A percentile compares a stretch with the other conserved stretches of the same genome.
These are phyloP conservation scores for Hydropsyche betteni DNA, from an alignment of 2,888 invertebrate species.

Conservation along the genomic window DNA sequence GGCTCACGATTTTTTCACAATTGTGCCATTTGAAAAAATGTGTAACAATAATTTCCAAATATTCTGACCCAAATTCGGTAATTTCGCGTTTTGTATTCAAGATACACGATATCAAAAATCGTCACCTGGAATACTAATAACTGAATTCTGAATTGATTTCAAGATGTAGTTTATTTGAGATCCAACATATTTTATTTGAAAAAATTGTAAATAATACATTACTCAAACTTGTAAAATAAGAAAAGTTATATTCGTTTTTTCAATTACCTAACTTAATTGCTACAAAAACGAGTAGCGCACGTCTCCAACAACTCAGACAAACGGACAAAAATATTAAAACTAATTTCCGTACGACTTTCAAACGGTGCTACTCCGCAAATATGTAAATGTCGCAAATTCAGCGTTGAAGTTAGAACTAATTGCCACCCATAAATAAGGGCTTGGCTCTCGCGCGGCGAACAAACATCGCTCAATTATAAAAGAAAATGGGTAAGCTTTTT, in stretches of 20 bases:
- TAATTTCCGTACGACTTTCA: not conserved
- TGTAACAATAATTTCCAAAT: not conserved
- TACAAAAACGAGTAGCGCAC: no score
- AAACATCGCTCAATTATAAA: constrained; percentile 28
- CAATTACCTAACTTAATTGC: no score
- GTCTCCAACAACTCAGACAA: no score
- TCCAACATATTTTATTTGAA: no score
- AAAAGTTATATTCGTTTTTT: no score
- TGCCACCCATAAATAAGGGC: constrained; percentile 24
- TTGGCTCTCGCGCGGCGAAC: not conserved
- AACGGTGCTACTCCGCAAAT: not conserved
- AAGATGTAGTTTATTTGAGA: no score
- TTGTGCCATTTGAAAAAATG: no score
- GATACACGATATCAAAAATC: not conserved
- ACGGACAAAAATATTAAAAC: not conserved
- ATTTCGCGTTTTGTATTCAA: constrained; percentile 13
- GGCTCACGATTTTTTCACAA: no score
- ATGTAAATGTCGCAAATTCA: constrained; percentile 24
- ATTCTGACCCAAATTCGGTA: not conserved
- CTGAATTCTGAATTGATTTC: not conserved
- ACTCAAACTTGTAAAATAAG: no score
- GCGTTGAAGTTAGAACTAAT: constrained; percentile 18
- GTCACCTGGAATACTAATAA: constrained; percentile 11
- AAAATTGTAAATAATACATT: no score
- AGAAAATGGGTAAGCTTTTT: constrained; percentile 17